Evolutionary conservation across 2,888 invertebrate genomes (phyloP), one percentile per base, ranked within the genome.

Genomic region (Lepidochrysops patricia): DNA sequence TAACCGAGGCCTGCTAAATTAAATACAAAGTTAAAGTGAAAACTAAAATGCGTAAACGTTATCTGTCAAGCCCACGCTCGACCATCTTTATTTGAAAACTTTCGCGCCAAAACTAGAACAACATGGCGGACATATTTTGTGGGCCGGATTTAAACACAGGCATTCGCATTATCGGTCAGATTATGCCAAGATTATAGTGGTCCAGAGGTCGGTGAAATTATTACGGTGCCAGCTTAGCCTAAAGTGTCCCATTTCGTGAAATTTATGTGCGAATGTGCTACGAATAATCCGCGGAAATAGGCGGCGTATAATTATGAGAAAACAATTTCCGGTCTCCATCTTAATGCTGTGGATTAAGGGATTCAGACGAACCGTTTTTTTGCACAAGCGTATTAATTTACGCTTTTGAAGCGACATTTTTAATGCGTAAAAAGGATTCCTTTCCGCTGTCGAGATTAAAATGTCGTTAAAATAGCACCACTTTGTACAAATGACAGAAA

Each of bases 111-210:
- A 83, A 80, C 80, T 77, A 74, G 72, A 77, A 71, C 77, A 79
- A 79, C 75, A 79, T 79, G 80, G 79, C 75, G 72, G 72, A 72
- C 74, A 71, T 68, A n/a, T n/a, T n/a, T 75, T 73, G 70, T 73
- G 74, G 77, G 73, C 74, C 73, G 76, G 80, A 85, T 86, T 87
- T 84, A 80, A 82, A 80, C 82, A 72, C 79, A 80, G 85, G 83
- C 84, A 76, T 71, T 78, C 77, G 79, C 85, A 81, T 89, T 89
- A 89, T 88, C 86, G 84, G 81, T 73, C 80, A 88, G 89, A 88
- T 89, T 89, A 88, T 78, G 78, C 80, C 76, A 84, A 89, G 89
- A 89, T 89, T 89, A 89, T 84, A 85, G 84, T 83, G 82, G 85
- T 78, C 75, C 77, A 74, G 77, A 77, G 76, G 73, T 73, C 72